These are phyloP conservation scores for Anthopleura xanthogrammica DNA, from an alignment of 92 coral and sea anemone species.

Conservation along the genomic window DNA sequence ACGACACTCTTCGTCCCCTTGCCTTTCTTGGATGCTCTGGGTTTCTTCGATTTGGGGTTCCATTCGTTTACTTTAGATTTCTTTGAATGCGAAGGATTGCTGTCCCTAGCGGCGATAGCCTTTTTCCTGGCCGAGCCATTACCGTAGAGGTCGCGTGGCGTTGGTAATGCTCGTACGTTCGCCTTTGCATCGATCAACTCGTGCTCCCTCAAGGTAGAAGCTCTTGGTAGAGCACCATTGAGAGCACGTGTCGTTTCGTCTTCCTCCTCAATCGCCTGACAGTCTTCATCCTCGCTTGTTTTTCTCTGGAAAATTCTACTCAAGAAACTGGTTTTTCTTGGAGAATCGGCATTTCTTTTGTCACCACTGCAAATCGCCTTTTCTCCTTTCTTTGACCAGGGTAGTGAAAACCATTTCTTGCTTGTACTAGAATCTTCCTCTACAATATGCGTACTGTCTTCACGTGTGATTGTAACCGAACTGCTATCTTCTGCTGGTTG, in stretches of 20 bases:
- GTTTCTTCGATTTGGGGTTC: neutral
- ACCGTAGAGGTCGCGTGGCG: neutral
- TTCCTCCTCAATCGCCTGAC: neutral
- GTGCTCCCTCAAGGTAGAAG: neutral
- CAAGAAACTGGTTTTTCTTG: neutral
- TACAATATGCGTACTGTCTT: neutral
- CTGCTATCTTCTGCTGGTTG: neutral
- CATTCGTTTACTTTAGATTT: neutral
- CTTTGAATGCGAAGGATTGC: neutral
- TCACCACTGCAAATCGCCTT: neutral
- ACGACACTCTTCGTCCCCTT: neutral
- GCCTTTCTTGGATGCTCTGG: neutral
- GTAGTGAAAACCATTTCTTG: neutral
- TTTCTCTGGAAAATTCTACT: neutral
- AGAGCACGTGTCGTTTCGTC: neutral
- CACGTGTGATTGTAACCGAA: neutral
- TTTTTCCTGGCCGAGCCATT: neutral
- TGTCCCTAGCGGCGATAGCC: neutral
- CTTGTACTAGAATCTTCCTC: neutral
- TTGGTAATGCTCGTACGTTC: neutral
- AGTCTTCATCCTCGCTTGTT: neutral
- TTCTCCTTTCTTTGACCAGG: slow-evolving; percentile 8
- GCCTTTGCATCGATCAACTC: neutral
- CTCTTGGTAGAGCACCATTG: neutral
- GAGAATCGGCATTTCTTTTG: neutral